Conservation (phyloP, 2,113 vertebrate species). For the Dipodomys ordii region DNA sequence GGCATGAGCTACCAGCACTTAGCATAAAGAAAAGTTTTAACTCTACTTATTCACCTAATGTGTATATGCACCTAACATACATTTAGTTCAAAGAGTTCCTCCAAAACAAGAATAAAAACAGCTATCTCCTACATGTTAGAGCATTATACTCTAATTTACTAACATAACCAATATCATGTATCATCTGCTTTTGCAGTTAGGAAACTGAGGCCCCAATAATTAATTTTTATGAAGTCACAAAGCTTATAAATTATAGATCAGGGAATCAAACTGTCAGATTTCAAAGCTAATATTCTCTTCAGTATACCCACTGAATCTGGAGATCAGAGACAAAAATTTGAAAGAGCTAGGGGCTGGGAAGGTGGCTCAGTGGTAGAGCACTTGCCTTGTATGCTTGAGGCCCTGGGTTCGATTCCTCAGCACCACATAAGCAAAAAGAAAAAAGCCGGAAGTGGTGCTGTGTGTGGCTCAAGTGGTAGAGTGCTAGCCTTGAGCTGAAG, state of each 20-base stretch:
- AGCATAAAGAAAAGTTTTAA: not conserved
- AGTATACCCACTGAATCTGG: not conserved
- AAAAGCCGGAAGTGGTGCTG: no score
- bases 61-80: not conserved
- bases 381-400: no score
- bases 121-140: not conserved
- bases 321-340: not conserved
- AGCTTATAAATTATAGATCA: not conserved
- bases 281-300: constrained; percentile 10
- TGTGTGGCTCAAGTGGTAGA: no score
- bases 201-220: constrained; percentile 21
- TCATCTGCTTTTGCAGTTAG: constrained; percentile 1
- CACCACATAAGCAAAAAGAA: no score
- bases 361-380: no score
- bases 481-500: no score
- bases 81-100: not conserved
- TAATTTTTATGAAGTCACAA: constrained; percentile 30
- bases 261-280: not conserved
- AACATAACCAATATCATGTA: not conserved
- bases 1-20: not conserved
- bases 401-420: no score
- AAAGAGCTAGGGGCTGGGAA: no score
- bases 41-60: not conserved
- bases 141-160: constrained; percentile 2
- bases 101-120: not conserved